Conservation (phyloP, 2,113 vertebrate genomes). For the Bucco capensis region DNA sequence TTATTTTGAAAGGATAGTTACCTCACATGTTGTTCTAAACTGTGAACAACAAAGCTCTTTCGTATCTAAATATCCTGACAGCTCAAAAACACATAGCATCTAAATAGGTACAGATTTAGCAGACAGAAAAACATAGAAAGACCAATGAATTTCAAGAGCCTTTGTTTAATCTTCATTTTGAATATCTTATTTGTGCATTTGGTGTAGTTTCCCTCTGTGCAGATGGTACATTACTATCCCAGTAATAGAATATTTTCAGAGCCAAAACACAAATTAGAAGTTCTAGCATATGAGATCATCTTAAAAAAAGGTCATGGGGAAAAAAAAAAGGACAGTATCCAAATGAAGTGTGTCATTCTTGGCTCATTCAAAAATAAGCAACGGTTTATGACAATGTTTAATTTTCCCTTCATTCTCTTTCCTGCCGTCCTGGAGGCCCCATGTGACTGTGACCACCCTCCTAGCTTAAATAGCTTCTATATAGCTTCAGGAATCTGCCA, state of each 20-base stretch:
- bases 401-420: neutral
- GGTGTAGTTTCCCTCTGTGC: neutral
- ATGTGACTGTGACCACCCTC: neutral
- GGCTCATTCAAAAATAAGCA: neutral
- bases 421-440: neutral
- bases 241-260: neutral
- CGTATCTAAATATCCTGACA: neutral
- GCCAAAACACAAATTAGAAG: neutral
- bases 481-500: neutral
- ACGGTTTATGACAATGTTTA: neutral
- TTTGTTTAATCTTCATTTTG: neutral
- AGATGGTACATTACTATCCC: neutral
- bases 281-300: neutral
- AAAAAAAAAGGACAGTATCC: neutral
- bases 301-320: neutral
- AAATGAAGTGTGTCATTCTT: neutral
- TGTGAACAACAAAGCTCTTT: neutral
- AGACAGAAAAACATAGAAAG: neutral
- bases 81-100: neutral
- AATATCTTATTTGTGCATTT: neutral
- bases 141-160: neutral
- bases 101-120: neutral
- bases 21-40: neutral
- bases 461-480: neutral
- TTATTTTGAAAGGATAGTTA: neutral